Conservation (phyloP, 2,888 invertebrate genomes). For the Hirtodrosophila confusa region DNA sequence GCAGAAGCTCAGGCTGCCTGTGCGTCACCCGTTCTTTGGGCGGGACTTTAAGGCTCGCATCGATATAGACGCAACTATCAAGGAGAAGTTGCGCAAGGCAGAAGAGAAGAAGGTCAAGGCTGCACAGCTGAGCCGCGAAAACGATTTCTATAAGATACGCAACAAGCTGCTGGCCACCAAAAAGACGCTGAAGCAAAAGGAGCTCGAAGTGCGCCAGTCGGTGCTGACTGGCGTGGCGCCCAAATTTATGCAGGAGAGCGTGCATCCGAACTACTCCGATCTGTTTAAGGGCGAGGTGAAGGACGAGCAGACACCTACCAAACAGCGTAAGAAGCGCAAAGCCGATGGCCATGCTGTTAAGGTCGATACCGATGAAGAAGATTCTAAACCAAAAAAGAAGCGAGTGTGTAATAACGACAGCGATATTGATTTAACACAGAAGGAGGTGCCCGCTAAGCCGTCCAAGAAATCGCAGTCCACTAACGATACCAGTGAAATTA, state of each 20-base stretch:
- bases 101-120: constrained; percentile 6
- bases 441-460: too few relatives aligned
- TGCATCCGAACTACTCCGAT: constrained; percentile 14
- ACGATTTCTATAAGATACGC: constrained; percentile 59
- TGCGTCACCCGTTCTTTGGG: constrained; percentile 50
- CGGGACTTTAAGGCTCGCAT: constrained; percentile 28
- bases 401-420: too few relatives aligned
- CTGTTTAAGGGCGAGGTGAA: not conserved
- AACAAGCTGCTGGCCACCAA: constrained; percentile 26
- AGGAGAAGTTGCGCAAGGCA: constrained; percentile 25
- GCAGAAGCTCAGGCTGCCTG: constrained; percentile 20
- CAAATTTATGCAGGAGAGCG: constrained; percentile 35
- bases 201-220: constrained; percentile 59
- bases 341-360: not conserved
- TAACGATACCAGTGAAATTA: too few relatives aligned
- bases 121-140: not conserved
- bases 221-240: constrained; percentile 60
- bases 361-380: too few relatives aligned
- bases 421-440: too few relatives aligned
- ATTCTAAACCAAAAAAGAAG: too few relatives aligned
- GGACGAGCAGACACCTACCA: not conserved
- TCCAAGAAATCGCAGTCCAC: too few relatives aligned
- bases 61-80: constrained; percentile 16
- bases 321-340: constrained; percentile 10
- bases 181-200: constrained; percentile 60